These are phyloP conservation scores for Delichon dasypus DNA, from an alignment of 2,797 vertebrate genomes.

Conservation along the genomic window DNA sequence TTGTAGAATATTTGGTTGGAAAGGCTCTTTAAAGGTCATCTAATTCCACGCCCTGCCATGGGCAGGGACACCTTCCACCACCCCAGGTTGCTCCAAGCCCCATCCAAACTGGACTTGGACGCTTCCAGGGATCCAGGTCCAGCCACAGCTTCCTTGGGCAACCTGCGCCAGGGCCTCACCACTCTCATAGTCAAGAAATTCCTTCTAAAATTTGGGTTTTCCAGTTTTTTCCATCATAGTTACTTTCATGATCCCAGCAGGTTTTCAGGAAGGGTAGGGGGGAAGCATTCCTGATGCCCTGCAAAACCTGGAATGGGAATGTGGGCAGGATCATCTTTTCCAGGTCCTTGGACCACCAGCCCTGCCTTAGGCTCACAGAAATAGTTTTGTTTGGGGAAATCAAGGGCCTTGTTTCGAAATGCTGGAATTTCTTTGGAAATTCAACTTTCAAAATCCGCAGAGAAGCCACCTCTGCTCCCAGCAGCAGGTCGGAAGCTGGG, in stretches of 20 bases:
- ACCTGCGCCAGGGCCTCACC: not conserved
- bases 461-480: not conserved
- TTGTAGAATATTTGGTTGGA: not conserved
- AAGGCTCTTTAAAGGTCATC: not conserved
- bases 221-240: not conserved
- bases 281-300: rapidly evolving
- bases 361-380: not conserved
- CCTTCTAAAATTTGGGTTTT: not conserved
- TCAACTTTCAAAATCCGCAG: not conserved
- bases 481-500: not conserved
- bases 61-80: not conserved
- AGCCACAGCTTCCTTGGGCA: not conserved
- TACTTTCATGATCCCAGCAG: not conserved
- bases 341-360: not conserved
- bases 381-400: not conserved
- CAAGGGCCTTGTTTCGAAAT: not conserved
- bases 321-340: not conserved
- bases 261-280: not conserved
- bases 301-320: not conserved
- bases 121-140: not conserved
- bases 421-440: not conserved
- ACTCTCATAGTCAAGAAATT: not conserved
- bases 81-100: not conserved
- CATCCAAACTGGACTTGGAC: rapidly evolving
- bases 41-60: not conserved